Evolutionary conservation across 2,888 invertebrate species (phyloP).

Genomic region (Tipula vernalis): DNA sequence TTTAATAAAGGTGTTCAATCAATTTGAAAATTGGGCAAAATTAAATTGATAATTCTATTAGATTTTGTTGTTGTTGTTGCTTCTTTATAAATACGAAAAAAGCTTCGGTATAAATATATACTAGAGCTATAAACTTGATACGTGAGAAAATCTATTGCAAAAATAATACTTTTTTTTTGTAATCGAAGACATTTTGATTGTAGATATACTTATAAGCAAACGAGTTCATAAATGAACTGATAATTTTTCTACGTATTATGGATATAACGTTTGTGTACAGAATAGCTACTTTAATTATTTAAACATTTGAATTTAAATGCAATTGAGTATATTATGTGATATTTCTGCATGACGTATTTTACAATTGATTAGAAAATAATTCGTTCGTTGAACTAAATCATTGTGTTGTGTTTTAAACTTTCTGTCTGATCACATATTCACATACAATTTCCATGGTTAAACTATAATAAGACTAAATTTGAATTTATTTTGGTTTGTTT

Average conservation of each 20-base stretch:
- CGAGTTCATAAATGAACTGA: neutral
- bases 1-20: slow-evolving; percentile 4
- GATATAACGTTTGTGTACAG: neutral
- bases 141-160: neutral
- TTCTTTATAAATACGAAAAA: neutral
- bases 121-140: neutral
- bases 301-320: neutral
- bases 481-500: too few relatives aligned
- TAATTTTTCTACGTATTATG: neutral
- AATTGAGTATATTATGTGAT: neutral
- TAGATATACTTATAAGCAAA: neutral
- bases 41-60: neutral
- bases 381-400: neutral
- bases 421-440: neutral
- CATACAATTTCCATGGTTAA: too few relatives aligned
- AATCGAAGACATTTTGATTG: neutral
- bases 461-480: too few relatives aligned
- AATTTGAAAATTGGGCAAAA: neutral
- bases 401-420: neutral
- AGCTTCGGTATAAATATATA: neutral
- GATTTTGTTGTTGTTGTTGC: neutral
- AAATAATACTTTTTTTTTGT: neutral
- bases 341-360: neutral
- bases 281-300: neutral
- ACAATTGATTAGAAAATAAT: neutral